Evolutionary conservation across 2,797 vertebrate genomes (phyloP).

Genomic region (Molossus molossus): DNA sequence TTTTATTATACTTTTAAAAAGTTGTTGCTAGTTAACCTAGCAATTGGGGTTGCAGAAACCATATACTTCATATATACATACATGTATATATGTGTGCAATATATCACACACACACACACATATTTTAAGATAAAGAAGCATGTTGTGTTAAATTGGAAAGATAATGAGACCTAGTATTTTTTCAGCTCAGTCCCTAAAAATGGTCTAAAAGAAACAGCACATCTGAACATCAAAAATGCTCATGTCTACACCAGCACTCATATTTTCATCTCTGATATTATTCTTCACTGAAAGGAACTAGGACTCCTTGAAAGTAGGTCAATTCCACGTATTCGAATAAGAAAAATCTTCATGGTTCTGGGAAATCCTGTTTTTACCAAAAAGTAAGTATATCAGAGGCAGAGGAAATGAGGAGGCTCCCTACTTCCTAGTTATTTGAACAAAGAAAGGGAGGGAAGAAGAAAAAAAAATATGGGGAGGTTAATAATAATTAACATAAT

Average conservation of each 20-base stretch:
- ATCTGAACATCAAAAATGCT: neutral
- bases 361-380: neutral
- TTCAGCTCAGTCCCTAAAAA: neutral
- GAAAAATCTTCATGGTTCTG: neutral
- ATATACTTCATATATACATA: neutral
- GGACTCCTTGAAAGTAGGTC: neutral
- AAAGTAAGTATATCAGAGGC: constrained; percentile 3
- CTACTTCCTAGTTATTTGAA: neutral
- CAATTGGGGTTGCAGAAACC: constrained; percentile 16
- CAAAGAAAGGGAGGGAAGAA: neutral
- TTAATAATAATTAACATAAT: neutral
- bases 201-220: neutral
- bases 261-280: neutral
- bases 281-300: neutral
- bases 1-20: constrained; percentile 64
- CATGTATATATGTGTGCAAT: too few relatives aligned
- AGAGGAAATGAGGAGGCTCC: neutral
- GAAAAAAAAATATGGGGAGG: neutral
- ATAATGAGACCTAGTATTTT: neutral
- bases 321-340: neutral
- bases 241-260: neutral
- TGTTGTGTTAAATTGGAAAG: constrained; percentile 35
- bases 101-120: neutral
- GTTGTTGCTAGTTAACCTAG: constrained; percentile 44
- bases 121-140: neutral